Conservation (phyloP, 2,797 vertebrate species). For the Ataeniobius toweri region DNA sequence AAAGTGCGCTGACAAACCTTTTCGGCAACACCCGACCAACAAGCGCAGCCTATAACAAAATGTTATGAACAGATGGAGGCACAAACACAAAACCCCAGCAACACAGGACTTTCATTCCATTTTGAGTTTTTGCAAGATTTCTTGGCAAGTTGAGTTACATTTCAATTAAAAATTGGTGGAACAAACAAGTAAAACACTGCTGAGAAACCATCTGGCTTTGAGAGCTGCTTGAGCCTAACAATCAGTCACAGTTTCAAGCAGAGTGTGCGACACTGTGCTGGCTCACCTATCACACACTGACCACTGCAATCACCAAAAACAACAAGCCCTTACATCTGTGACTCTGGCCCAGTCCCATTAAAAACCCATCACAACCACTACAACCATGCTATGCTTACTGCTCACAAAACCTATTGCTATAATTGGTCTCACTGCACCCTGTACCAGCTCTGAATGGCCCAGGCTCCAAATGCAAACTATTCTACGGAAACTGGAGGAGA, state of each 20-base stretch:
- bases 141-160: slow-evolving; percentile 26
- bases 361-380: slow-evolving; percentile 69
- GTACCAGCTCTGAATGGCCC: slow-evolving; percentile 52
- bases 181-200: slow-evolving; percentile 47
- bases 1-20: not conserved
- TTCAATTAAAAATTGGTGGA: slow-evolving; percentile 46
- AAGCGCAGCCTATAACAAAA: slow-evolving; percentile 35
- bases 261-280: slow-evolving; percentile 12
- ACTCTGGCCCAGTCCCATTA: slow-evolving; percentile 68
- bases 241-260: slow-evolving; percentile 49
- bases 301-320: slow-evolving; percentile 61
- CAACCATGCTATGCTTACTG: slow-evolving; percentile 60
- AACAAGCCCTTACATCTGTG: slow-evolving; percentile 67
- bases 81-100: slow-evolving; percentile 37
- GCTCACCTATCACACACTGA: slow-evolving; percentile 51
- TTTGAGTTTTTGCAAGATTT: slow-evolving; percentile 19
- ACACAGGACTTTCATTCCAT: slow-evolving; percentile 22
- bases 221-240: slow-evolving; percentile 53
- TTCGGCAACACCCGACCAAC: slow-evolving; percentile 3
- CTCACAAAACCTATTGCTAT: slow-evolving; percentile 65
- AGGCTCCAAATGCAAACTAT: slow-evolving; percentile 59
- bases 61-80: slow-evolving; percentile 38
- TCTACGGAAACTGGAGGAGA: slow-evolving; percentile 47
- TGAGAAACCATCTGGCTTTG: slow-evolving; percentile 44
- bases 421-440: slow-evolving; percentile 76